These are phyloP conservation scores for Drosophila mimica DNA, from an alignment of 2,888 invertebrate species.

Conservation along the genomic window DNA sequence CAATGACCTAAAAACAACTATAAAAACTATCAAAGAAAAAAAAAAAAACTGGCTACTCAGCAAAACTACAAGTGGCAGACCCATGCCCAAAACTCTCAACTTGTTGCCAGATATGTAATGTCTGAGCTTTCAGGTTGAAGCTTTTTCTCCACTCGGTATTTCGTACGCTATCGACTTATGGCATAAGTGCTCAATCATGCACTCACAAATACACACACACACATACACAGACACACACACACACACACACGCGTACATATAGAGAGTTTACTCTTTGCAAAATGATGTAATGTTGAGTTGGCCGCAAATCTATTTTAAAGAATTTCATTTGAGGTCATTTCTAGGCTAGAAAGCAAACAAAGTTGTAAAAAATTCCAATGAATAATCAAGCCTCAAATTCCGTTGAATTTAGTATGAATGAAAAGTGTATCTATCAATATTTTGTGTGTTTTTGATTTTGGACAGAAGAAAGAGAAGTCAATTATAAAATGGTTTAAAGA, in stretches of 20 bases:
- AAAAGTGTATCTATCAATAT: not conserved
- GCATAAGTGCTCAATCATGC: conserved; percentile 74
- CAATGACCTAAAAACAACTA: conserved; percentile 62
- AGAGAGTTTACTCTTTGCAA: conserved; percentile 55
- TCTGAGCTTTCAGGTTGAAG: conserved; percentile 66
- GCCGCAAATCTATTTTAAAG: conserved; percentile 41
- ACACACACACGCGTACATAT: not conserved
- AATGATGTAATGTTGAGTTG: conserved; percentile 63
- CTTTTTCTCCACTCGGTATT: conserved; percentile 53
- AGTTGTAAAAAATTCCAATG: not conserved
- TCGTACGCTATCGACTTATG: conserved; percentile 46
- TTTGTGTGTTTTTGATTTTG: not conserved
- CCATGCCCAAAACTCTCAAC: conserved; percentile 35
- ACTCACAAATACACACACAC: conserved; percentile 23
- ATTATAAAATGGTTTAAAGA: not conserved
- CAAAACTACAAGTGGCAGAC: conserved; percentile 28
- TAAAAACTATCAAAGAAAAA: conserved; percentile 34
- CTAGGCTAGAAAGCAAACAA: conserved; percentile 3
- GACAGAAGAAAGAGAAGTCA: not conserved
- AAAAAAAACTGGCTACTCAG: conserved; percentile 46
- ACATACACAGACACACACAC: not conserved
- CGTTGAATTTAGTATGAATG: not conserved
- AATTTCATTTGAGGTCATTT: conserved; percentile 60
- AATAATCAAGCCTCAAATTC: not conserved
- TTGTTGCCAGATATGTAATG: conserved; percentile 47